Evolutionary conservation across 2,113 vertebrate genomes (phyloP).

Genomic region (Rattus rattus): DNA sequence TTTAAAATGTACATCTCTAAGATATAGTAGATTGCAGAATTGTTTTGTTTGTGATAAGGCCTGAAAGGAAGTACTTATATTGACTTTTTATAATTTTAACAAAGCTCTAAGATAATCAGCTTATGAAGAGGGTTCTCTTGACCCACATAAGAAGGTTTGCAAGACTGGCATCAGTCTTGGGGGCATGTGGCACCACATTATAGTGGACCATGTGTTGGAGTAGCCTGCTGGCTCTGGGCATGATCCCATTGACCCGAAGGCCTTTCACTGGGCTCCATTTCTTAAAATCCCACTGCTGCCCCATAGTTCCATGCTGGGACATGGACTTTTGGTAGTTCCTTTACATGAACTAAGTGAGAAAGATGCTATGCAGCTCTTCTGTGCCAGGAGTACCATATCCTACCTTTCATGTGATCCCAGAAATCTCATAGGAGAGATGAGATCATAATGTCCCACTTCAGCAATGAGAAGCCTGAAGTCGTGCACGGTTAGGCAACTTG

Average conservation of each 20-base stretch:
- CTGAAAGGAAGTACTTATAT: background rate
- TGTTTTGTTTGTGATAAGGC: slow-evolving; percentile 15
- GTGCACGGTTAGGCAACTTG: background rate
- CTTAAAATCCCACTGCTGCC: background rate
- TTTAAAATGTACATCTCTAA: slow-evolving; percentile 45
- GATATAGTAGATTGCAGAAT: background rate
- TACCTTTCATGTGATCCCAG: background rate
- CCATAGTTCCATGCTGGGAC: too few relatives aligned
- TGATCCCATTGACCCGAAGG: background rate
- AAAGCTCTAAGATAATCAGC: background rate
- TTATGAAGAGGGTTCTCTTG: background rate
- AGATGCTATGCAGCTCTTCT: background rate
- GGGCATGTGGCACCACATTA: background rate
- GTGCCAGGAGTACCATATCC: too few relatives aligned
- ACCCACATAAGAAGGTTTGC: background rate
- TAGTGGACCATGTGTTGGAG: too few relatives aligned
- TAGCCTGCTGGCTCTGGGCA: background rate
- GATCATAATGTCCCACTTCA: too few relatives aligned
- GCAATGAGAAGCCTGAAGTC: background rate
- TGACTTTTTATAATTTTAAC: background rate
- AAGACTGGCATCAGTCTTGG: background rate
- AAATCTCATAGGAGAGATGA: background rate
- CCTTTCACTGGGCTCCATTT: too few relatives aligned
- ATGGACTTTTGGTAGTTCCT: background rate
- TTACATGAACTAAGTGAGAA: background rate